A percentile compares a stretch with the other conserved stretches of the same genome.
phyloP scores from a whole-genome alignment of 2,888 invertebrate species.

The Spilarctia lutea region DNA sequence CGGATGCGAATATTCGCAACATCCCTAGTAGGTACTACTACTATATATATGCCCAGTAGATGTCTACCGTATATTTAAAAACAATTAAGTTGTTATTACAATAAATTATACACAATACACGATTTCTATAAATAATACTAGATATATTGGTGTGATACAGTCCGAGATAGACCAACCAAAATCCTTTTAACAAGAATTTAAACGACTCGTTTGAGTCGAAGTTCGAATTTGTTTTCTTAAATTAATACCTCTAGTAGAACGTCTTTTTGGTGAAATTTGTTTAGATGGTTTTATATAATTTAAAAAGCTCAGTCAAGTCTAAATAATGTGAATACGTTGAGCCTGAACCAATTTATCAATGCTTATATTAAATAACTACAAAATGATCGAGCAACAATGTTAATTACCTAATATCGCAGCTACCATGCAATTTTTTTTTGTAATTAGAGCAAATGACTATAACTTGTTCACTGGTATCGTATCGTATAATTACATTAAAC shows the following conservation, averaged over 20 bases:
- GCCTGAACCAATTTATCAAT: not conserved
- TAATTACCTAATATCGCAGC: conserved; percentile 44
- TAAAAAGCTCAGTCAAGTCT: not conserved
- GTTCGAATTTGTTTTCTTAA: no score
- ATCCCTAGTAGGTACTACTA: not conserved
- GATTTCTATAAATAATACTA: not conserved
- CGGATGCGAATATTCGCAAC: no score
- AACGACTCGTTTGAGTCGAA: no score
- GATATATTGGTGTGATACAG: no score
- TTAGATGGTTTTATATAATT: not conserved
- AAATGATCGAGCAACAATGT: conserved; percentile 26
- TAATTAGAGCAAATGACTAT: conserved; percentile 49
- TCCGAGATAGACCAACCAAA: not conserved
- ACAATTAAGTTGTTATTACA: no score
- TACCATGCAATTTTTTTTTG: conserved; percentile 40
- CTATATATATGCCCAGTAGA: not conserved
- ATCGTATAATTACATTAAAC: conserved; percentile 48
- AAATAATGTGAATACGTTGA: not conserved
- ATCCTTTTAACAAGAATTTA: not conserved
- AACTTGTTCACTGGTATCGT: conserved; percentile 49
- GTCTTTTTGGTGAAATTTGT: not conserved
- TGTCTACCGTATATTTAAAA: no score
- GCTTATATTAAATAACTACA: not conserved
- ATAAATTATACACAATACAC: no score
- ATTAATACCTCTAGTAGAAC: not conserved